Evolutionary conservation across 2,888 invertebrate species (phyloP).

Genomic region (Drosophila macrothrix): DNA sequence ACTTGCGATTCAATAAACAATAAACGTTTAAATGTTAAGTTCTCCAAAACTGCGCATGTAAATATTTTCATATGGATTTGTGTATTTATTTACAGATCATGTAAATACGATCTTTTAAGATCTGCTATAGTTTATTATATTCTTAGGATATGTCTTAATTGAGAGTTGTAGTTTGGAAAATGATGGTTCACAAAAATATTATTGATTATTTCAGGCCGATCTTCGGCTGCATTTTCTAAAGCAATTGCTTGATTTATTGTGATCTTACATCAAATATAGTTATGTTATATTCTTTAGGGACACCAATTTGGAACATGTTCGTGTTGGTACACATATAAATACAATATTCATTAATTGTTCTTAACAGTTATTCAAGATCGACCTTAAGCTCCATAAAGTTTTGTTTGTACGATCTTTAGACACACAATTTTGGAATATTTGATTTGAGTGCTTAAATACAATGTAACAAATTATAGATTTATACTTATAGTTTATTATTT

Average conservation of each 20-base stretch:
- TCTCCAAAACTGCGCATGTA: background rate
- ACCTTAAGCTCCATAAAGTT: slow-evolving; percentile 1
- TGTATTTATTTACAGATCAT: background rate
- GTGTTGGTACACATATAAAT: background rate
- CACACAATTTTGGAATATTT: slow-evolving; percentile 1
- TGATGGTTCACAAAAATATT: background rate
- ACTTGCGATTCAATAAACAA: slow-evolving; percentile 34
- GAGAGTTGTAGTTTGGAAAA: background rate
- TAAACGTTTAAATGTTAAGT: slow-evolving; percentile 9
- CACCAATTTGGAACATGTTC: background rate
- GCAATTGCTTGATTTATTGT: background rate
- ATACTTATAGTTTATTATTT: slow-evolving; percentile 1
- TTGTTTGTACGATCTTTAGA: slow-evolving; percentile 4
- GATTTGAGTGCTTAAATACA: background rate
- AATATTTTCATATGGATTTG: background rate
- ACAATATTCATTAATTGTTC: background rate
- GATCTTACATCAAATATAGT: background rate
- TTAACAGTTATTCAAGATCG: background rate
- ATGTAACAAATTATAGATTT: slow-evolving; percentile 1
- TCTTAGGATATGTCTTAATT: background rate
- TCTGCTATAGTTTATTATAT: background rate
- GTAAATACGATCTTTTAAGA: background rate
- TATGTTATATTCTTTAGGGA: background rate
- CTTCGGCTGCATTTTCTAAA: background rate
- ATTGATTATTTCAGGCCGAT: background rate